Evolutionary conservation across 2,888 invertebrate genomes (phyloP).

Genomic region (Cephus nigrinus): DNA sequence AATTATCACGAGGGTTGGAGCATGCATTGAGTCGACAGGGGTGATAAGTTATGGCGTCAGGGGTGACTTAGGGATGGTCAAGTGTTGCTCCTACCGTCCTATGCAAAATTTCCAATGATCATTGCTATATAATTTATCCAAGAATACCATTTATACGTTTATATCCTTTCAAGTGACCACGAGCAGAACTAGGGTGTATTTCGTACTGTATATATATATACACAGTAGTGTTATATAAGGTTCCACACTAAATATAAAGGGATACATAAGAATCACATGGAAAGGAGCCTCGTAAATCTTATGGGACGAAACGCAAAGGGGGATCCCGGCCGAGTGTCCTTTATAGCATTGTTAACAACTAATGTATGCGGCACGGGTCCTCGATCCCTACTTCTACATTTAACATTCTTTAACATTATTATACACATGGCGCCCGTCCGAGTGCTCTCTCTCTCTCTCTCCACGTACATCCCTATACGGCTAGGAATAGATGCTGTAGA

Average conservation of each 20-base stretch:
- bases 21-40: conserved; percentile 52
- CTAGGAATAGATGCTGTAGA: conserved; percentile 15
- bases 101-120: not conserved
- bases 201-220: not conserved
- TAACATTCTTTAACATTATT: conserved; percentile 66
- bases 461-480: conserved; percentile 19
- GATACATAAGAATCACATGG: conserved; percentile 54
- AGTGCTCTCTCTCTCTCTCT: conserved; percentile 32
- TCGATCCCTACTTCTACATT: conserved; percentile 50
- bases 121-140: not conserved
- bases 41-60: conserved; percentile 61
- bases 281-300: conserved; percentile 32
- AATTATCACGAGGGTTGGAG: conserved; percentile 63
- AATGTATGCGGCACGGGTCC: conserved; percentile 61
- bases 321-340: conserved; percentile 61
- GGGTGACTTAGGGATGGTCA: conserved; percentile 50
- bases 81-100: conserved; percentile 12
- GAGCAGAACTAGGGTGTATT: not conserved
- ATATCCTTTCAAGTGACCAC: not conserved
- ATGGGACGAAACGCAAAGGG: conserved; percentile 24
- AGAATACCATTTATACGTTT: not conserved
- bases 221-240: not conserved
- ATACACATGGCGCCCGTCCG: conserved; percentile 64
- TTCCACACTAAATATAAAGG: not conserved
- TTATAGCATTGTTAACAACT: conserved; percentile 67